Evolutionary conservation across 2,888 invertebrate species (phyloP), one percentile per base, ranked within the genome.

Genomic region (Tridacna gigas): DNA sequence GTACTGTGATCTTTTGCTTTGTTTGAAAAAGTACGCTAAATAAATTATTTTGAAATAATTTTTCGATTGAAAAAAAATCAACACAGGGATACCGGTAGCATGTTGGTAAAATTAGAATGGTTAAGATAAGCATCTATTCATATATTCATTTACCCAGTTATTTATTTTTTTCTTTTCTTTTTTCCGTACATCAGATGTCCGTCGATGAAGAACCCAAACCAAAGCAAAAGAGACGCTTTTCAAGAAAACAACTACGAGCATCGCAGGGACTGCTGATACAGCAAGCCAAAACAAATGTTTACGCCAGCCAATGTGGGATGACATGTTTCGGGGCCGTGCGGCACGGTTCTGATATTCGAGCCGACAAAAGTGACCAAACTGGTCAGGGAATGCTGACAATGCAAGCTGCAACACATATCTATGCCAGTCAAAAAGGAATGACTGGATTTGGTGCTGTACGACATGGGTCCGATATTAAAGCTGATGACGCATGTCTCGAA

Each of bases 161-260:
- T 7, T 37, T 37, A 37, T 37, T 15, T 56, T 5, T 56, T 56
- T 13, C 51, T 20, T 56, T 67, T 13, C 28, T 20, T 67, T 67
- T 74, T 9, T 51, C 15, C 47, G 20, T 69, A 1, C 37, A 73
- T 67, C 76, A 79, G 69, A 79, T 79, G 83, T 26, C 74, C 12
- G 28, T 60, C 15, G 73, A 45, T 5, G 47, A 48, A 37, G 77
- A 78, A 86, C 91, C 25, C 91, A 56, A 86, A 48, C 80, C 82
- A 26, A 82, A 65, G 37, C 77, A 83, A 56, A 83, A 93, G 51
- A n/a, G 71, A 48, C 9, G 71, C n/a, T 95, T 94, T 86, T 90
- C 93, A 12, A 88, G 90, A 25, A 94, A 94, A 80, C 94, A 94
- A 85, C 86, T 92, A 79, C 89, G 91, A 65, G 91, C 92, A 9